Evolutionary conservation across 1,140 invertebrate genomes (phyloP), one percentile per base, ranked within the genome.

Genomic region (Limonius californicus): DNA sequence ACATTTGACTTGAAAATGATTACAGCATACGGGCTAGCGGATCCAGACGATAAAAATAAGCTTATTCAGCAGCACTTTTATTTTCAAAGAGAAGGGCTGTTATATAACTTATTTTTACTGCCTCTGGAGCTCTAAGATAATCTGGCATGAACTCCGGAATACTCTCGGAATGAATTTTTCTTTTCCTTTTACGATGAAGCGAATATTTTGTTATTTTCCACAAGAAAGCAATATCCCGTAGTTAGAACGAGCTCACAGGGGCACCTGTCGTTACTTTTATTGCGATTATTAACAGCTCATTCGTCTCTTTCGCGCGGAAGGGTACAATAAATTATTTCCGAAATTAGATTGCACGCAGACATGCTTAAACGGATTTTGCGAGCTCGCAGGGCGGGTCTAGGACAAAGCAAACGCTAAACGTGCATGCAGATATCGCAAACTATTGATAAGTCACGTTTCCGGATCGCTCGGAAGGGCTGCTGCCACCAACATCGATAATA

Each of bases 21-120:
- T 50, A 50, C 45, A 50, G 45, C 45, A 50, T 50, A 50, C 45
- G 45, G 45, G 45, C 16, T 19, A 50, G 45, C 45, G 45, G 16
- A 50, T 50, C 14, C 45, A 21, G 45, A 50, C 45, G 45, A 21
- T 50, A 50, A 50, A 50, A 50, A 50, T 50, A 14, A 50, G 45
- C 45, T 50, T 50, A 50, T 50, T 50, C 45, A 50, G 45, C 45
- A 21, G 45, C 45, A 50, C 45, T 50, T 50, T 50, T 50, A 50
- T 50, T 50, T 50, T 50, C 45, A 50, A 50, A 50, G 45, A 50
- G 45, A 50, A 50, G 45, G 45, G 45, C 45, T 50, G 45, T 50
- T 50, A 50, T 50, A 50, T 50, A 50, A 50, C 45, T 50, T 50
- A 50, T 50, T 50, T 50, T 50, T 50, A 50, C 45, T 50, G 45